phyloP scores from a whole-genome alignment of 2,113 vertebrate genomes.

The Scophthalmus maximus region DNA sequence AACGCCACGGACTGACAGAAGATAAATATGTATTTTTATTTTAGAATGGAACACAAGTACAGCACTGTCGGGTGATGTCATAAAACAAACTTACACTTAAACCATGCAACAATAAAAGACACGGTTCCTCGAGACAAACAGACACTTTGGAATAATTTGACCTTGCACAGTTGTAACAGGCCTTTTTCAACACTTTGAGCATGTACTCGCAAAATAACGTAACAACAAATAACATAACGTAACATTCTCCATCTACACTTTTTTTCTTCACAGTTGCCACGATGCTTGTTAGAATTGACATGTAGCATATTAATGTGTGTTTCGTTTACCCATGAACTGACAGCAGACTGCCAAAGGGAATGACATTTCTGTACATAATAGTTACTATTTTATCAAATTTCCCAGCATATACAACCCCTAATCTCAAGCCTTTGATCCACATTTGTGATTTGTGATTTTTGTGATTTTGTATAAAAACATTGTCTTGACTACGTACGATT shows the following conservation, averaged over 20 bases:
- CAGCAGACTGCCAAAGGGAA: no score
- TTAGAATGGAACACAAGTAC: background rate
- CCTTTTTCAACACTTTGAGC: no score
- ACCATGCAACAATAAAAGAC: no score
- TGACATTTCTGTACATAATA: no score
- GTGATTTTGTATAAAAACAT: background rate
- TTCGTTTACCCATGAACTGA: background rate
- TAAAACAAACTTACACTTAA: no score
- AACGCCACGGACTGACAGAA: background rate
- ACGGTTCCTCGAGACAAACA: no score
- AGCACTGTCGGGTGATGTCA: background rate
- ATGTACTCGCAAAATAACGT: no score
- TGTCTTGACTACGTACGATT: background rate
- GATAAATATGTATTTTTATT: background rate
- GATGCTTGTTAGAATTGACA: background rate
- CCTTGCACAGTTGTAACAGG: no score
- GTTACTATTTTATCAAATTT: no score
- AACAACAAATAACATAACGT: no score
- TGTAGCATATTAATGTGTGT: background rate
- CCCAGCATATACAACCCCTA: no score
- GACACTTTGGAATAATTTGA: no score
- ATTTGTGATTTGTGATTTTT: background rate
- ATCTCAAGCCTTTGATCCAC: background rate
- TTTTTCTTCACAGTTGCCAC: background rate
- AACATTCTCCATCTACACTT: background rate